Conservation (phyloP, 2,113 vertebrate species). For the Plecotus auritus region DNA sequence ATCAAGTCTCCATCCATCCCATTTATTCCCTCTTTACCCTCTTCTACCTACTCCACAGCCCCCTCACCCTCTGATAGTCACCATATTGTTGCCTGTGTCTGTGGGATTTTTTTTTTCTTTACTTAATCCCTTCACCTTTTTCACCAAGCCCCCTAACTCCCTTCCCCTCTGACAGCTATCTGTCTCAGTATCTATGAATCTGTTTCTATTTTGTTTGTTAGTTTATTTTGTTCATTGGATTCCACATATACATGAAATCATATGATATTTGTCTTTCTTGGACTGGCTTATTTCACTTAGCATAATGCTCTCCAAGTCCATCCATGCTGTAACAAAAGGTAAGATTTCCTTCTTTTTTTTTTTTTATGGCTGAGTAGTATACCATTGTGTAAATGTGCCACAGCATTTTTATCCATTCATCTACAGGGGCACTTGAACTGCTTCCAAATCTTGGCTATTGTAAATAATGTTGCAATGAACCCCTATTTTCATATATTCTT, state of each 20-base stretch:
- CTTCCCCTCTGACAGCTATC: neutral
- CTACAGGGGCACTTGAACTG: neutral
- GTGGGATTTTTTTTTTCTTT: neutral
- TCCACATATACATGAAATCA: neutral
- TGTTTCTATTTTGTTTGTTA: neutral
- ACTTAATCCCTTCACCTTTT: neutral
- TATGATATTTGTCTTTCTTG: neutral
- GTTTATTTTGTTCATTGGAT: neutral
- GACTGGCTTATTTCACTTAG: neutral
- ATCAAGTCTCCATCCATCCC: neutral
- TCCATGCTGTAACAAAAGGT: neutral
- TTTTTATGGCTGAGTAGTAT: neutral
- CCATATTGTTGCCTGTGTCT: neutral
- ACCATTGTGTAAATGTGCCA: neutral
- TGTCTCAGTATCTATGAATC: neutral
- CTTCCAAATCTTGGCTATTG: neutral
- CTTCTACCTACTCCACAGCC: neutral
- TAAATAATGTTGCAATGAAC: neutral
- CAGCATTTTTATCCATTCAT: neutral
- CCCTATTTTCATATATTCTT: neutral
- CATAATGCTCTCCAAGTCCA: neutral
- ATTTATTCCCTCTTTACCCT: neutral
- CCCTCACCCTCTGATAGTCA: neutral
- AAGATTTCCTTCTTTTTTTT: neutral
- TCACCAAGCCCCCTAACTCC: neutral